phyloP scores from a whole-genome alignment of 1,140 invertebrate species.

The Chironomus tepperi region DNA sequence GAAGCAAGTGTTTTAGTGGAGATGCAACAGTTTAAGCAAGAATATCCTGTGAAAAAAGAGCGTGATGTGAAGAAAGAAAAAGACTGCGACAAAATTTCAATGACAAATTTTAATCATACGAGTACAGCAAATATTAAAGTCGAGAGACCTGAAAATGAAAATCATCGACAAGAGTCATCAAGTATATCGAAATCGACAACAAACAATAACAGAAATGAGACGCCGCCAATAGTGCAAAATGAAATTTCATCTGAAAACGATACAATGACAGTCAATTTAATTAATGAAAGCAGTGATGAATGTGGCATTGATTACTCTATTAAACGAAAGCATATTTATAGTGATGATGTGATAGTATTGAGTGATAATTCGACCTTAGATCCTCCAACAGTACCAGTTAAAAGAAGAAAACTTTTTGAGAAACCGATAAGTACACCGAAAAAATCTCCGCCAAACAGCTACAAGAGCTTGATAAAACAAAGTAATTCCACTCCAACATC shows the following conservation, averaged over 20 bases:
- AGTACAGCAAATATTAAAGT: constrained; percentile 25
- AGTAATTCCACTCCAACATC: constrained; percentile 35
- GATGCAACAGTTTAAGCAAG: constrained; percentile 26
- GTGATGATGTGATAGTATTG: constrained; percentile 25
- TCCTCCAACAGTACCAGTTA: neutral
- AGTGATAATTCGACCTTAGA: constrained; percentile 22
- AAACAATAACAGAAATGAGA: no score
- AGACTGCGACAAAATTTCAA: constrained; percentile 40
- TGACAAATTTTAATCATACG: constrained; percentile 33
- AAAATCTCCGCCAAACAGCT: constrained; percentile 35
- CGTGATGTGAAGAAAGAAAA: constrained; percentile 37
- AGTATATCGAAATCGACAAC: no score
- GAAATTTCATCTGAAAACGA: constrained; percentile 32
- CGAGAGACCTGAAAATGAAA: constrained; percentile 13
- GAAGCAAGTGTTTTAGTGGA: neutral
- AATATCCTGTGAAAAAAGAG: constrained; percentile 36
- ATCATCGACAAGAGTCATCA: no score
- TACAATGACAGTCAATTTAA: constrained; percentile 32
- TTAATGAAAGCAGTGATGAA: constrained; percentile 26
- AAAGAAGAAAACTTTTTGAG: constrained; percentile 35
- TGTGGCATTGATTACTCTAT: constrained; percentile 28
- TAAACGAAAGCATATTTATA: constrained; percentile 33
- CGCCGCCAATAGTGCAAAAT: neutral
- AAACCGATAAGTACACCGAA: constrained; percentile 30
- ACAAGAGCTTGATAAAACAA: constrained; percentile 39